phyloP scores from a whole-genome alignment of 2,888 invertebrate species.

The Zaprionus obscuricornis region DNA sequence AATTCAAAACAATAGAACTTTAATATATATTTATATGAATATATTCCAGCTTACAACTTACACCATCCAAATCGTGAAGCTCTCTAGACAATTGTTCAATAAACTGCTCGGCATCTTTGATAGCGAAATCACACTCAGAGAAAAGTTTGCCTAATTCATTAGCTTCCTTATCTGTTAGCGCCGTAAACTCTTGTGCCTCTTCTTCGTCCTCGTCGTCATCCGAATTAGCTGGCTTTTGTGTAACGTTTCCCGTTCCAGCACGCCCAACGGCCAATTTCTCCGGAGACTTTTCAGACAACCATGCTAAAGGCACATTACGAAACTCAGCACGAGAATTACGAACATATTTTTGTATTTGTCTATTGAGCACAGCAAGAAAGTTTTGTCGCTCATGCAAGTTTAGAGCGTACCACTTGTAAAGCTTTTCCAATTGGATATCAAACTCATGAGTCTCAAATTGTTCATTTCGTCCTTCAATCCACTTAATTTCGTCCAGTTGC shows the following conservation, averaged over 20 bases:
- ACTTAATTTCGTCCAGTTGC: slow-evolving; percentile 90
- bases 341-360: slow-evolving; percentile 87
- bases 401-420: slow-evolving; percentile 92
- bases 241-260: slow-evolving; percentile 45
- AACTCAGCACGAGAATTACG: slow-evolving; percentile 88
- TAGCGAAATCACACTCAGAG: slow-evolving; percentile 93
- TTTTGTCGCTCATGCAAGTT: slow-evolving; percentile 90
- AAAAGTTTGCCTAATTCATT: slow-evolving; percentile 93
- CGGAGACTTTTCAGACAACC: slow-evolving; percentile 85
- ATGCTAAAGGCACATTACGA: slow-evolving; percentile 89
- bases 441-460: slow-evolving; percentile 89
- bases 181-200: slow-evolving; percentile 89
- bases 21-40: not conserved
- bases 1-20: not conserved
- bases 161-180: slow-evolving; percentile 92
- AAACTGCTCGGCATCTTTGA: slow-evolving; percentile 92
- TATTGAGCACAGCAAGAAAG: slow-evolving; percentile 90
- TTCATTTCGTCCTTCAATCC: slow-evolving; percentile 91
- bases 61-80: slow-evolving; percentile 92
- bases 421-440: slow-evolving; percentile 92
- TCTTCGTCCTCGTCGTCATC: slow-evolving; percentile 82
- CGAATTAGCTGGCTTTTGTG: slow-evolving; percentile 70
- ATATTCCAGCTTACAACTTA: slow-evolving; percentile 78
- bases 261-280: slow-evolving; percentile 72
- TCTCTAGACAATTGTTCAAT: slow-evolving; percentile 92